These are phyloP conservation scores for Zosterops hypoxanthus DNA, from an alignment of 2,113 vertebrate species.

Conservation along the genomic window DNA sequence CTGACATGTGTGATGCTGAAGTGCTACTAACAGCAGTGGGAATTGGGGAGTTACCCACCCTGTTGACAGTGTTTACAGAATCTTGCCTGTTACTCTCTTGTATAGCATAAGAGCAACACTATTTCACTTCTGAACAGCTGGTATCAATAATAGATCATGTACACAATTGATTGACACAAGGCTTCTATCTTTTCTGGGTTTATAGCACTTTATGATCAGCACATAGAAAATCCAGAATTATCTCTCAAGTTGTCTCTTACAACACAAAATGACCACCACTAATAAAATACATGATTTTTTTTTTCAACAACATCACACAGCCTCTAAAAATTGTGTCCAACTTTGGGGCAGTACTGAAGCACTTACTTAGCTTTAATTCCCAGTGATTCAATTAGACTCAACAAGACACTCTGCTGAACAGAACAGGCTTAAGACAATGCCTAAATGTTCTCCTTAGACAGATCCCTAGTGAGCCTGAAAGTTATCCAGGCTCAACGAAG, in stretches of 20 bases:
- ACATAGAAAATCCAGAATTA: not conserved
- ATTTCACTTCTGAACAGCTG: not conserved
- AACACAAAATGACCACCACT: not conserved
- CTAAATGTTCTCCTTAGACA: conserved; percentile 12
- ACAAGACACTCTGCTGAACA: conserved; percentile 12
- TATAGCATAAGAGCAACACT: not conserved
- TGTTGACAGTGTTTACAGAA: not conserved
- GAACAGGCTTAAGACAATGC: conserved; percentile 26
- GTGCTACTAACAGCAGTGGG: not conserved
- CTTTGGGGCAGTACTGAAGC: not conserved
- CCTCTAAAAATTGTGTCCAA: not conserved
- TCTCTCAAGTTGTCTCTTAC: not conserved
- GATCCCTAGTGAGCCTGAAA: conserved; percentile 38
- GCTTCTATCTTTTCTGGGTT: not conserved
- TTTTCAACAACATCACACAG: not conserved
- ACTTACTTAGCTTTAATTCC: conserved; percentile 31
- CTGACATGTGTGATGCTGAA: not conserved
- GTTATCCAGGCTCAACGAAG: not conserved
- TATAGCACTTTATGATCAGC: not conserved
- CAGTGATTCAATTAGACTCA: conserved; percentile 50
- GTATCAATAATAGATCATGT: not conserved
- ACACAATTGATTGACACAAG: fast-evolving
- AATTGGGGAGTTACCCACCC: not conserved
- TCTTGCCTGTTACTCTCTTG: not conserved
- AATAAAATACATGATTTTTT: not conserved